Evolutionary conservation across 2,888 invertebrate species (phyloP), one percentile per base, ranked within the genome.

Genomic region (Hipparchia sbordonii): DNA sequence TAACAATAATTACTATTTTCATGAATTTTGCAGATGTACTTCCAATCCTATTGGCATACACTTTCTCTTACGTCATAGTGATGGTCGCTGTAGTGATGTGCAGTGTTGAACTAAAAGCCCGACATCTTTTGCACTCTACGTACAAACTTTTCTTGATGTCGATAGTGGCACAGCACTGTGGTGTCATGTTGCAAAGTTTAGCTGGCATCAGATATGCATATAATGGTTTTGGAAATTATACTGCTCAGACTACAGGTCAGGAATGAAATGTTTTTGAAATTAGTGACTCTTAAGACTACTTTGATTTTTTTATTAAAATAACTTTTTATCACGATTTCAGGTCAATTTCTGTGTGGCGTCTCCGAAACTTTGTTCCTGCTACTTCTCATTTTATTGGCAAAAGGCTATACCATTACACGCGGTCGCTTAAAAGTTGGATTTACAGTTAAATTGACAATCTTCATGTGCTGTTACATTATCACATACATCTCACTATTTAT

Each of bases 371-470:
- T 96, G 0, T 98, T 97, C 82, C 93, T 98, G 0, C 89, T 98
- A 0, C 91, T 98, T 12, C 91, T 98, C 69, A 93, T 98, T 1
- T 90, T 98, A 6, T 92, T 98, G 88, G 98, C 97, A 0, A 98
- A 98, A 84, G 98, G 98, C 0, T 98, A 96, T 86, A 98, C 98
- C 0, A 96, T 98, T 48, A 98, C 98, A 0, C 95, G 98, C 67
- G 98, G 97, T 0, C 93, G 97, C 0, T 93, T 98, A 39, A 96
- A 97, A 68, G 89, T 95, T 0, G 93, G 94, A 10, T 96, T 97
- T 76, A 95, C 96, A 0, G 95, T 97, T 63, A 97, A 97, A 87
- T 89, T 98, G 67, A 96, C 97, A 0, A 89, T 97, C 2, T 98
- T 98, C 88, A 96, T 97, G 95, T 96, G 96, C 77, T 83, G 96